Conservation (phyloP, 2,113 vertebrate genomes). For the Dermatemys mawii region DNA sequence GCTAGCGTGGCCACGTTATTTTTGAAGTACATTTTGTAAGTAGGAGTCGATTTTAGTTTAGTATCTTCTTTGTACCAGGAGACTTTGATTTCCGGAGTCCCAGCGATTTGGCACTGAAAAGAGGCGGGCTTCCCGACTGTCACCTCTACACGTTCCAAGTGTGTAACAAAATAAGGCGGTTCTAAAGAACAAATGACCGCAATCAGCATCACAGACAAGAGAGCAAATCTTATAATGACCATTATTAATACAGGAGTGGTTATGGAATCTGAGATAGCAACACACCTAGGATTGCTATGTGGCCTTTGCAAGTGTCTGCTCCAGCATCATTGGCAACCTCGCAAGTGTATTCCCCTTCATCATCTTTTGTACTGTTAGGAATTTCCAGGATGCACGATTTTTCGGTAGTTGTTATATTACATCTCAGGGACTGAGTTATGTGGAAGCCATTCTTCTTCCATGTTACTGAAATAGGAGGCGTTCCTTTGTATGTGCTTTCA, state of each 20-base stretch:
- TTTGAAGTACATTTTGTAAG: conserved; percentile 90
- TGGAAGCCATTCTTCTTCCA: conserved; percentile 91
- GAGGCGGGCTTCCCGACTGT: conserved; percentile 87
- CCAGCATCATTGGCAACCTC: conserved; percentile 93
- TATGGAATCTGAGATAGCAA: background rate
- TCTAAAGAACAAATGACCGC: conserved; percentile 81
- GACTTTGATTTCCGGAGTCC: conserved; percentile 95
- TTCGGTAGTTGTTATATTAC: conserved; percentile 92
- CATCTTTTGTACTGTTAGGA: conserved; percentile 86
- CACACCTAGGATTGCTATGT: conserved; percentile 90
- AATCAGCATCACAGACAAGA: conserved; percentile 18
- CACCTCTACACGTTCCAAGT: conserved; percentile 91
- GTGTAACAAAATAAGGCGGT: conserved; percentile 90
- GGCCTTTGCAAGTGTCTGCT: conserved; percentile 85
- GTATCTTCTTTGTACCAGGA: conserved; percentile 98
- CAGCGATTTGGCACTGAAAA: conserved; percentile 92
- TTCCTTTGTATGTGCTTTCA: conserved; percentile 89
- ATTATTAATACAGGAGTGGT: background rate
- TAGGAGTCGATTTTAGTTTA: conserved; percentile 91
- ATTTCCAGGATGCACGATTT: conserved; percentile 96
- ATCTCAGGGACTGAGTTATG: conserved; percentile 88
- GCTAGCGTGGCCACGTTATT: conserved; percentile 91
- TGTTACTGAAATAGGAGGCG: conserved; percentile 89
- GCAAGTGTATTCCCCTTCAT: conserved; percentile 90
- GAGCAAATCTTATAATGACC: background rate